These are phyloP conservation scores for Stigmatopora argus DNA, from an alignment of 2,113 vertebrate genomes.

Conservation along the genomic window DNA sequence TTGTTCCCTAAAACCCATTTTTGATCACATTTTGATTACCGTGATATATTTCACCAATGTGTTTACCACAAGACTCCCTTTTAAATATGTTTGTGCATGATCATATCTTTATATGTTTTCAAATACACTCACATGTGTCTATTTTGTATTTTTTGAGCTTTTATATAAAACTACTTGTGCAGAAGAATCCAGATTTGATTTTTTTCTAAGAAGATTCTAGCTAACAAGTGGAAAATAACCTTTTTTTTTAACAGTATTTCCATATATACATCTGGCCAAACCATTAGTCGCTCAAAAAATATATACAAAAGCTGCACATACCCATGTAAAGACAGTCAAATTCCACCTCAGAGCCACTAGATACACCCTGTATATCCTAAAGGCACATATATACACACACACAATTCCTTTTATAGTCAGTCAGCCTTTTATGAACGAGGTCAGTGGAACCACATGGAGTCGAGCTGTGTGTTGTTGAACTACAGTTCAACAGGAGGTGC, in stretches of 20 bases:
- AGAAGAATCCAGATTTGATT: too few species aligned
- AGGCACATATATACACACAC: neutral
- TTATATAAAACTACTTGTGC: too few species aligned
- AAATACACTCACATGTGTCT: too few species aligned
- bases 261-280: neutral
- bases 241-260: neutral
- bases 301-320: constrained; percentile 3
- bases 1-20: too few species aligned
- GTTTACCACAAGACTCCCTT: too few species aligned
- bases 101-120: too few species aligned
- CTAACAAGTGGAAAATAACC: neutral
- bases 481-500: constrained; percentile 21
- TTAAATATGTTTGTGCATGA: too few species aligned
- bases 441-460: constrained; percentile 34
- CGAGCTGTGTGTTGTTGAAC: constrained; percentile 13
- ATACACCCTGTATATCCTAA: neutral
- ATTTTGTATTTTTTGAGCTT: too few species aligned
- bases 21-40: too few species aligned
- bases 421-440: constrained; percentile 12
- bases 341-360: neutral
- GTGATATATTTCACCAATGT: too few species aligned
- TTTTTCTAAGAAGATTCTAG: neutral
- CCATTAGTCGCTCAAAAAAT: neutral
- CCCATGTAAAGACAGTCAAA: neutral
- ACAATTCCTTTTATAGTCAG: neutral